Base-by-base conservation (phyloP, 1,140 invertebrate species). In the Scaptomyza graminum region DNA sequence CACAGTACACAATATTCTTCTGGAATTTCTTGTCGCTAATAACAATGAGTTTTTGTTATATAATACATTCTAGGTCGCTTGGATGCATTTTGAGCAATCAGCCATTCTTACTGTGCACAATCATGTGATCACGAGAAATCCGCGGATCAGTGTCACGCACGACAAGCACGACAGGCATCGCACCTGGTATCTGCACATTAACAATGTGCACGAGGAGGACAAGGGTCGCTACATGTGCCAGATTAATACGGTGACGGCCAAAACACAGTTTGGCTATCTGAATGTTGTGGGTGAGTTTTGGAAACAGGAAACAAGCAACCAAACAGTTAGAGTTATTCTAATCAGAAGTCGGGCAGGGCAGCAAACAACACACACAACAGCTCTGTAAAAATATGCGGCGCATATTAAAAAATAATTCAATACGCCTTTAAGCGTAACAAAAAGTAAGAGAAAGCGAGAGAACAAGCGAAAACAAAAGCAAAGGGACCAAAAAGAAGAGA, bases 201-300 rank as follows among this genome's bases (percentile, higher is more conserved):
- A 95, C 72, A 96, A 97, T 79, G 96, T 98, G 28, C 95, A 97
- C 70, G 95, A 98, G 92, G 96, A 96, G 83, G 98, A 99, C 93
- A 95, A 96, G 74, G 98, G 98, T 34, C 94, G 96, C 25, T 99
- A 98, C 92, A 98, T 98, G 96, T 98, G 98, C 92, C 98, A 99
- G 93, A 97, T 99, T 85, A 99, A 98, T 92, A 98, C 98, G 0
- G 97, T 97, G 71, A 97, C 96, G 28, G 96, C 96, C 57, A 97
- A 97, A 93, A 97, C 97, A 15, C 96, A 97, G 91, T 97, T 97
- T 74, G 98, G 97, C 64, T 98, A 97, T 92, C 93, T 99, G 15
- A 96, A 98, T 91, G 97, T 99, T 77, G 97, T 98, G 54, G 97
- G 98, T 98, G 92, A 96, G 96, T 93, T 3, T 3, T 11, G 9